Evolutionary conservation across 2,113 vertebrate species (phyloP).

Genomic region (Pristiophorus japonicus): DNA sequence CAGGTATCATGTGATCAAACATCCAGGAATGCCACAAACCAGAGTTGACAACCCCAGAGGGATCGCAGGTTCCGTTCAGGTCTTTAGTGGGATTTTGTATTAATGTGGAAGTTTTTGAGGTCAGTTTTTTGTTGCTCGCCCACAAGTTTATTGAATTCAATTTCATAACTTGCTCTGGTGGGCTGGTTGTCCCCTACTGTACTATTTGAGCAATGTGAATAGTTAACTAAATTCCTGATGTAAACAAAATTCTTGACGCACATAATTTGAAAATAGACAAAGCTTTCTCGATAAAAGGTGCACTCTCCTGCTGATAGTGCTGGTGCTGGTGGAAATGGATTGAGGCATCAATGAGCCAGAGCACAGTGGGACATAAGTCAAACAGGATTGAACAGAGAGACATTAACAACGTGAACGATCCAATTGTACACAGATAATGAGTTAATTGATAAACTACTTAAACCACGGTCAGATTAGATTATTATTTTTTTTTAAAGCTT

Average conservation of each 20-base stretch:
- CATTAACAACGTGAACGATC: not conserved
- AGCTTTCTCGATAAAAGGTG: not conserved
- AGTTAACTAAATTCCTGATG: not conserved
- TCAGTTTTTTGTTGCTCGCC: not conserved
- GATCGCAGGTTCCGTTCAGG: not conserved
- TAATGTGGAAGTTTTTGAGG: not conserved
- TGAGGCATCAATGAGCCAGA: not conserved
- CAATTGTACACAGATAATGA: slow-evolving; percentile 21
- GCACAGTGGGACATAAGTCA: not conserved
- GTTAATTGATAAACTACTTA: not conserved
- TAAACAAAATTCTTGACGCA: not conserved
- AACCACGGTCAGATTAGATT: not conserved
- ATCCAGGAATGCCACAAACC: not conserved
- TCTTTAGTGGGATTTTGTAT: not conserved
- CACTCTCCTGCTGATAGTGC: not conserved
- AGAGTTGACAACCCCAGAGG: not conserved
- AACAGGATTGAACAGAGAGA: not conserved
- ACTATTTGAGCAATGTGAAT: not conserved
- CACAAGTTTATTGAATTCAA: not conserved
- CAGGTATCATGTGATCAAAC: not conserved
- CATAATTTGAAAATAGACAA: not conserved
- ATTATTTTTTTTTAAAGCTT: not conserved
- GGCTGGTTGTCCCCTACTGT: not conserved
- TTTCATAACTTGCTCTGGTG: not conserved
- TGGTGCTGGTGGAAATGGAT: not conserved